phyloP scores from a whole-genome alignment of 2,888 invertebrate genomes.

The Reticulitermes lucifugus region DNA sequence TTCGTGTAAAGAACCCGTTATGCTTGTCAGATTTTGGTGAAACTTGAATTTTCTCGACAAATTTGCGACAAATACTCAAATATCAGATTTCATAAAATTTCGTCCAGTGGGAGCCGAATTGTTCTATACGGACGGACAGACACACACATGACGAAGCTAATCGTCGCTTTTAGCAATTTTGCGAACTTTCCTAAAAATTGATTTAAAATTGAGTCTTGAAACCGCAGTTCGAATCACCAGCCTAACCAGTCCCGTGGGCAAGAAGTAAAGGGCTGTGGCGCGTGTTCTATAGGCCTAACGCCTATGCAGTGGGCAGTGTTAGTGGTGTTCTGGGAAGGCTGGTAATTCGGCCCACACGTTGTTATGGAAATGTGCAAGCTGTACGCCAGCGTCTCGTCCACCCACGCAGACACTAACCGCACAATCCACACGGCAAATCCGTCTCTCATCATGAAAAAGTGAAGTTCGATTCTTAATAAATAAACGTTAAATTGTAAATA shows the following conservation, averaged over 20 bases:
- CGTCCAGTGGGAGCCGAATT: too few relatives aligned
- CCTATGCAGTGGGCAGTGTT: background rate
- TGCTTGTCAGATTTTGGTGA: too few relatives aligned
- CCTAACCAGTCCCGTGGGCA: background rate
- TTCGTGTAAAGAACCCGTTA: too few relatives aligned
- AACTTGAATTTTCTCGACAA: too few relatives aligned
- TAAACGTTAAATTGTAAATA: too few relatives aligned
- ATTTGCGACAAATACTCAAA: too few relatives aligned
- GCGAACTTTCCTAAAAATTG: too few relatives aligned
- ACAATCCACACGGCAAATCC: background rate
- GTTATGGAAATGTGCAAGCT: constrained; percentile 18
- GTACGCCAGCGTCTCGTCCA: background rate
- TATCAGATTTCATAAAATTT: too few relatives aligned
- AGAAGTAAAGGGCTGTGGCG: background rate
- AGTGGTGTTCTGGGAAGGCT: background rate
- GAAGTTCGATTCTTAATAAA: background rate
- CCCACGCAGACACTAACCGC: background rate
- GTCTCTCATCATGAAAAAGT: background rate
- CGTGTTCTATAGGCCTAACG: background rate
- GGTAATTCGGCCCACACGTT: background rate
- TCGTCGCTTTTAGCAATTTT: too few relatives aligned
- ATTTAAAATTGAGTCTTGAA: too few relatives aligned
- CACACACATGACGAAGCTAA: too few relatives aligned
- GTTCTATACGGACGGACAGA: too few relatives aligned
- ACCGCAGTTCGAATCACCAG: background rate